Evolutionary conservation across 2,113 vertebrate genomes (phyloP).

Genomic region (Micromys minutus): DNA sequence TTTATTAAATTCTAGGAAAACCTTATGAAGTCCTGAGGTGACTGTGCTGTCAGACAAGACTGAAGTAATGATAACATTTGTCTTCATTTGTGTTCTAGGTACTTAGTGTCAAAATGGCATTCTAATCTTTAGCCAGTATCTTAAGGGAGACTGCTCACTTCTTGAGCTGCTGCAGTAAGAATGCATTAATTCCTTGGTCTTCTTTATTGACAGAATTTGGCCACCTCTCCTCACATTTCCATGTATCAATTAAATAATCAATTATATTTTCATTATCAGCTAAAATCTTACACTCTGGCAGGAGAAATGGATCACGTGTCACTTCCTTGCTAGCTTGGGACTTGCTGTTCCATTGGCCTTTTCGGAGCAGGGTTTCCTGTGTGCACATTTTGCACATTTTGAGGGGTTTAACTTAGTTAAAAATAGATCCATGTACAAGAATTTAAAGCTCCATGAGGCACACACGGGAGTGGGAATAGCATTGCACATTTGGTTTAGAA

Average conservation of each 20-base stretch:
- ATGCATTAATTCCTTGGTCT: background rate
- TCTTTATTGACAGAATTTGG: background rate
- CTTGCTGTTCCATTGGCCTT: background rate
- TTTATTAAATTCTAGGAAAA: background rate
- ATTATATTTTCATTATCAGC: background rate
- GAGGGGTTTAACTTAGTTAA: background rate
- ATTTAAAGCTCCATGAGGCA: slow-evolving; percentile 35
- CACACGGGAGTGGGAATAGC: background rate
- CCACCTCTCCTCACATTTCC: background rate
- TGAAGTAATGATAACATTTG: background rate
- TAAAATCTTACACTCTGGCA: background rate
- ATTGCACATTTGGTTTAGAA: slow-evolving; percentile 7
- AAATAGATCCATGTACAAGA: background rate
- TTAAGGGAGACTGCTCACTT: background rate
- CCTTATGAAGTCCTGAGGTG: background rate
- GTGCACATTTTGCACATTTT: background rate
- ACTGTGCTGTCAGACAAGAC: background rate
- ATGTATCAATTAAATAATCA: too few relatives aligned
- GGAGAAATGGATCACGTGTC: background rate
- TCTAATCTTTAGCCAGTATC: background rate
- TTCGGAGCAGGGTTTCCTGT: background rate
- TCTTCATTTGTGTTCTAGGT: background rate
- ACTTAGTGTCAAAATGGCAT: background rate
- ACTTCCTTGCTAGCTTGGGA: background rate
- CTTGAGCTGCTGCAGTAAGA: background rate